phyloP scores from a whole-genome alignment of 2,888 invertebrate species.

The Villa cingulata region DNA sequence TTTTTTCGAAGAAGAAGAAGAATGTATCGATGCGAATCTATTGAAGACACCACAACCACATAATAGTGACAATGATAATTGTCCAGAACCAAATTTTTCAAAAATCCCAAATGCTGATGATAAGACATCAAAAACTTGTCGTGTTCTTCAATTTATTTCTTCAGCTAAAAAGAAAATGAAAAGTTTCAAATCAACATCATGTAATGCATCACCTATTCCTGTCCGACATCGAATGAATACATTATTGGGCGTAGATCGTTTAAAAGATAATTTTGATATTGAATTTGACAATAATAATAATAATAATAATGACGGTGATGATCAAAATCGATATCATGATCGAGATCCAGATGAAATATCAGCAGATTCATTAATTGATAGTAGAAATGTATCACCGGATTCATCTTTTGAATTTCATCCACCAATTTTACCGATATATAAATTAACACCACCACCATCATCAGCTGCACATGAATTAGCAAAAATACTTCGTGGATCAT shows the following conservation, averaged over 20 bases:
- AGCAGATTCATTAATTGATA: conserved; percentile 7
- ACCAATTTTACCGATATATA: conserved; percentile 31
- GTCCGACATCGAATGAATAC: conserved; percentile 14
- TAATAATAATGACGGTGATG: conserved; percentile 23
- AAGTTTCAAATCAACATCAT: conserved; percentile 11
- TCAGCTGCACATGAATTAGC: conserved; percentile 27
- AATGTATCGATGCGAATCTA: neutral
- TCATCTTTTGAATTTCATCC: conserved; percentile 33
- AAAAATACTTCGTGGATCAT: conserved; percentile 26
- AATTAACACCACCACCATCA: conserved; percentile 28
- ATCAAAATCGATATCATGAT: no score
- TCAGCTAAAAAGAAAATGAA: conserved; percentile 19
- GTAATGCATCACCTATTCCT: conserved; percentile 23
- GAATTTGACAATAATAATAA: no score
- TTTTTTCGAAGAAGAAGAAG: conserved; percentile 12
- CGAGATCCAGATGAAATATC: conserved; percentile 26
- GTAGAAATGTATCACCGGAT: conserved; percentile 25
- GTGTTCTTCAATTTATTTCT: conserved; percentile 29
- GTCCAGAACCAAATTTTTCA: no score
- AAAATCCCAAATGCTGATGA: neutral
- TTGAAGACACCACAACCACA: neutral
- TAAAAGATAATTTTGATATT: conserved; percentile 13
- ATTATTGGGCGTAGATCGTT: conserved; percentile 12
- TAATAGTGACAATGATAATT: no score
- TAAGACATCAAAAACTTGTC: conserved; percentile 15